Evolutionary conservation across 2,113 vertebrate species (phyloP), one percentile per base, ranked within the genome.

Genomic region (Phyllostomus hastatus): DNA sequence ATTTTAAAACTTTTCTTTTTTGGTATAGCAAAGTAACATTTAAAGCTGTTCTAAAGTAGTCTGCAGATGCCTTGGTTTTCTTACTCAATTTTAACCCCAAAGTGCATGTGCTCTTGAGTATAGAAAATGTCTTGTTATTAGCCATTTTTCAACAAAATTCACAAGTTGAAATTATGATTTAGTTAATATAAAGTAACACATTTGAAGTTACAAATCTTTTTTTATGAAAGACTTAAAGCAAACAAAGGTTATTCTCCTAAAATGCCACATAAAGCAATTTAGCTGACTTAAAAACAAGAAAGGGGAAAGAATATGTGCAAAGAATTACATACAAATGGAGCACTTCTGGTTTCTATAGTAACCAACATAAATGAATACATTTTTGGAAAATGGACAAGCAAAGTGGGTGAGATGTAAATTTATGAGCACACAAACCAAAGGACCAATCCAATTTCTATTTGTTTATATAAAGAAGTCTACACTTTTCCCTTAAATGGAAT

Each of bases 321-420:
- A 92, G 96, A 96, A 75, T 73, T 86, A 95, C 46, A 84, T 76
- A 81, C 35, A 75, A 97, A 95, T 92, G 72, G 80, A 88, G 50
- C 78, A 95, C 89, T 96, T 97, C 85, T 81, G 92, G 97, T 98
- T 98, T 96, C 98, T 90, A 98, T 98, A 92, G 97, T 69, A 97
- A 98, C 97, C 66, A 93, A 84, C 87, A 92, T 94, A 97, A 97
- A 97, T 97, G 97, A 98, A 96, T 97, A 93, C 94, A 90, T 97
- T 89, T 94, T 96, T 88, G 83, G 90, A 97, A 91, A 98, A 97
- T 87, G 57, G 73, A 96, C 66, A 72, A 90, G 94, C 88, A 96
- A 96, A 98, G 95, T 97, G 96, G 88, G 94, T 61, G 24, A 95
- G 88, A 97, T 87, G 64, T 97, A 97, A 97, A 98, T 98, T 92